Evolutionary conservation across 2,113 vertebrate genomes (phyloP), one percentile per base, ranked within the genome.

Genomic region (Gasterosteus aculeatus): DNA sequence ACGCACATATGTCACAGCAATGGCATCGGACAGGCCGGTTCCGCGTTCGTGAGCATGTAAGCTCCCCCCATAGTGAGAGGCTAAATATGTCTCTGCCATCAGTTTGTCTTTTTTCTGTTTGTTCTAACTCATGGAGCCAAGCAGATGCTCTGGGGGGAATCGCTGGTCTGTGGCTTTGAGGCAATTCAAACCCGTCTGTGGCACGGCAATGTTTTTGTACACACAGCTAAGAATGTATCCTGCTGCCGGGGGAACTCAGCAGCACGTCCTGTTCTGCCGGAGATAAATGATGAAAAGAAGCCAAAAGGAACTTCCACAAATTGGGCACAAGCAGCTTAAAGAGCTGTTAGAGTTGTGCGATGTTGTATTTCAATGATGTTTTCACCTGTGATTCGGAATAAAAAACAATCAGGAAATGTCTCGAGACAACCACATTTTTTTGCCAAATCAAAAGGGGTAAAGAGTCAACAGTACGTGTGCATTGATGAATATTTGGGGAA

Each of bases 171-270:
- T 5, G 35, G 47, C 64, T 80, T 77, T 80, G 78, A 74, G 67
- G 69, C 31, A 7, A 78, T 70, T 70, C 42, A 59, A 81, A 75
- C 75, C 80, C 78, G 75, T 84, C 82, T 73, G 68, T 12, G 80
- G 69, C 79, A 65, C 63, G 5, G 51, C 35, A 46, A 60, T 70
- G 69, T 66, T 88, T 62, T 78, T 71, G 42, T 73, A 35, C 63
- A 68, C 85, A 83, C 81, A 65, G 72, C 77, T 79, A 75, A 78
- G 84, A 86, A 83, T 75, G 75, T 75, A 75, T 69, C 72, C 46
- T 4, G 77, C 81, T 79, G 66, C 75, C 49, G 70, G 84, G 72
- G 85, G 73, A 85, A 68, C 4, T 51, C 68, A 70, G 46, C 78
- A 70, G 75, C 65, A 70, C 58, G 81, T 79, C 68, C 82, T 67